Evolutionary conservation across 2,888 invertebrate genomes (phyloP).

Genomic region (Leptodirus hochenwartii): DNA sequence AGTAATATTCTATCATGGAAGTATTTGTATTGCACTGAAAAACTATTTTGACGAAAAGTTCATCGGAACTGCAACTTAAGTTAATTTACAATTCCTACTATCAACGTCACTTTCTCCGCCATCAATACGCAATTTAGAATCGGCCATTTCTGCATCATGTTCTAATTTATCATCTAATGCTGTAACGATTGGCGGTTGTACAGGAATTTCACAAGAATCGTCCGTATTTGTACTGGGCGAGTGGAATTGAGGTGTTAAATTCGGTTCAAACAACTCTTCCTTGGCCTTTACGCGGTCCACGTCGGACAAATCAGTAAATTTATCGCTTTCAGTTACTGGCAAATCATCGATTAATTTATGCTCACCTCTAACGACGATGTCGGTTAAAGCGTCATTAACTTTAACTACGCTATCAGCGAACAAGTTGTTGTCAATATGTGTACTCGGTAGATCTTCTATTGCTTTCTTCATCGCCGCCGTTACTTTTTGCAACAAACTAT

Average conservation of each 20-base stretch:
- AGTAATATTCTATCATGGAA: no score
- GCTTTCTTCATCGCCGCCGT: slow-evolving; percentile 1
- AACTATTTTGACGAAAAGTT: no score
- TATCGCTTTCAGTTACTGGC: slow-evolving; percentile 6
- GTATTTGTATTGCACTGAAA: no score
- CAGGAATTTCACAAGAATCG: slow-evolving; percentile 25
- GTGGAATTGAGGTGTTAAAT: slow-evolving; percentile 17
- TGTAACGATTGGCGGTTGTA: slow-evolving; percentile 24
- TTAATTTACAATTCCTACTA: no score
- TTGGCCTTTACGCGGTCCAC: no score
- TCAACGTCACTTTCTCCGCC: no score
- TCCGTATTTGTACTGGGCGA: slow-evolving; percentile 18
- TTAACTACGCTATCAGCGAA: slow-evolving; percentile 1
- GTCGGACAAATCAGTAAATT: no score
- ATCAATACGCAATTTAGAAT: no score
- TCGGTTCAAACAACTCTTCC: slow-evolving; percentile 10
- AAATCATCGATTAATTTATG: slow-evolving; percentile 2
- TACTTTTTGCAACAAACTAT: not conserved
- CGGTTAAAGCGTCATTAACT: not conserved
- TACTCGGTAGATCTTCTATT: no score
- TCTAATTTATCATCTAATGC: no score
- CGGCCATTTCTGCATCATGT: no score
- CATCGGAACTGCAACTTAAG: no score
- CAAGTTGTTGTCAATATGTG: not conserved
- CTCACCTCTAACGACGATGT: not conserved